Conservation (phyloP, 2,888 invertebrate species). For the Lithodes maja region DNA sequence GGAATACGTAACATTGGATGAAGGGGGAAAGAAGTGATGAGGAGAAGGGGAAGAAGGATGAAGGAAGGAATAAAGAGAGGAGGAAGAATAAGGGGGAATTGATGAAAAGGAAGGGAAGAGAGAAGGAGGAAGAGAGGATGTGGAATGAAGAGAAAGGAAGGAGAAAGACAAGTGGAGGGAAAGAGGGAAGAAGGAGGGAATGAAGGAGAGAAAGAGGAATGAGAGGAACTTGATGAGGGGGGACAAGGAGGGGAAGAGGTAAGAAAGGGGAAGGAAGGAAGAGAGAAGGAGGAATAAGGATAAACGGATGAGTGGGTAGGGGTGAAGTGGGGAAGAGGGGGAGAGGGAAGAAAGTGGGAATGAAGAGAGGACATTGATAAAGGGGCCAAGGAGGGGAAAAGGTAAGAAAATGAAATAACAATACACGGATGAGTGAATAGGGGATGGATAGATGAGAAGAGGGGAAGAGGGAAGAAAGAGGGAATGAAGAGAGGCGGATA, state of each 20-base stretch:
- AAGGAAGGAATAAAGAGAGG: background rate
- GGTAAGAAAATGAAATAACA: background rate
- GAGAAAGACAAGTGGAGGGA: background rate
- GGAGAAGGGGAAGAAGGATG: background rate
- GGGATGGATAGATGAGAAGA: background rate
- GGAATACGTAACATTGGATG: background rate
- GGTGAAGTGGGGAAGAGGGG: background rate
- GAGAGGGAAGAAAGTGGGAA: background rate
- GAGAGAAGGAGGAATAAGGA: background rate
- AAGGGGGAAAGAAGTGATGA: background rate
- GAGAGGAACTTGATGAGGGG: background rate
- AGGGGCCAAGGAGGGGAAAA: background rate
- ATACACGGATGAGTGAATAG: background rate
- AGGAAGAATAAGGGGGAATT: background rate
- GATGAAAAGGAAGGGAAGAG: background rate
- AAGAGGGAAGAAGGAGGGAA: background rate
- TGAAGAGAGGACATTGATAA: background rate
- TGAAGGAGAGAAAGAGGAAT: background rate
- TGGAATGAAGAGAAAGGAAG: background rate
- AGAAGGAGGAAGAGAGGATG: background rate
- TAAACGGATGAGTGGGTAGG: background rate
- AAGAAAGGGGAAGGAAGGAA: background rate
- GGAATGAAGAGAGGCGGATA: conserved; percentile 8
- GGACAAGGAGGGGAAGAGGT: background rate
- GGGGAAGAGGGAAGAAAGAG: background rate